Evolutionary conservation across 2,888 invertebrate genomes (phyloP), one percentile per base, ranked within the genome.

Genomic region (Chloroclysta siterata): DNA sequence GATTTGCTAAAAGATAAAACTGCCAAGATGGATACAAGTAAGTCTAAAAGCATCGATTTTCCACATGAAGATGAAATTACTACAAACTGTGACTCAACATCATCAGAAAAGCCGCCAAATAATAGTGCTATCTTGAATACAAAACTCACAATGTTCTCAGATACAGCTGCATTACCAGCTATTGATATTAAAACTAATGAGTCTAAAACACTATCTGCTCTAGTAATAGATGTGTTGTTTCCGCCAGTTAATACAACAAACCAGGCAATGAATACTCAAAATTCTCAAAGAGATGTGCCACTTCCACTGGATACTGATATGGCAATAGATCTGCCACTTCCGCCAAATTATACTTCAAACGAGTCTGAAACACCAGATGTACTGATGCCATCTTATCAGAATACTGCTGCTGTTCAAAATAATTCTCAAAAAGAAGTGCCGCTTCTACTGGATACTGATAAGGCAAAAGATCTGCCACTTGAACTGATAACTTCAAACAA

Each of bases 1-100:
- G 1, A 50, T 28, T 13, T 39, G 8, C 7, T n/a, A 33, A 28
- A 17, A 56, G 33, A 57, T 58, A 36, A 13, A 17, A 47, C 13
- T 61, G 50, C 51, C 63, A 55, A 41, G 28, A 56, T 53, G 2
- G 48, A 58, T 52, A 10, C 17, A 46, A 8, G 0, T 17, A 8
- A 17, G 4, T 5, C 1, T 41, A n/a, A 13, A 3, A 41, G 13
- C 5, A n/a, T n/a, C n/a, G n/a, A 41, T 6, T 13, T 41, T 5
- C 5, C n/a, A 5, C 41, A 5, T 17, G 15, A 7, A 46, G 6
- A 15, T 15, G 44, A 6, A 46, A 17, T 5, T 8, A 46, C 17
- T 46, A 10, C 15, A 15, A 47, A 47, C 47, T 11, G 22, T 47
- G 17, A 10, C 7, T 46, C 17, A 15, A 11, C 10, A 17, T 46